Base-by-base conservation (phyloP, 2,888 invertebrate genomes). In the Caenorhabditis sp. region DNA sequence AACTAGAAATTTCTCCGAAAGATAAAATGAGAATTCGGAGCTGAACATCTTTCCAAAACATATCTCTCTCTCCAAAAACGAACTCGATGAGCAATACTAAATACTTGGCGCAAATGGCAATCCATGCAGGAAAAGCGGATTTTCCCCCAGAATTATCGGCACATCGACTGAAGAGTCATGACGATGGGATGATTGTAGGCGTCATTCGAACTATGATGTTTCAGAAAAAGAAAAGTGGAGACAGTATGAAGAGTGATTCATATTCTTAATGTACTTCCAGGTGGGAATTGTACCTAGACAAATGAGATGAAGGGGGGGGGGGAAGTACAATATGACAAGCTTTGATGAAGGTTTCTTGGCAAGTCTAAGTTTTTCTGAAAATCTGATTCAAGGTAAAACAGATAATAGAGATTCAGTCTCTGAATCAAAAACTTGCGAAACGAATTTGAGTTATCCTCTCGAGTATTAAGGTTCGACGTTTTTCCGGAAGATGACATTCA, bases 81-180 rank as follows among this genome's bases (percentile, higher is more conserved):
- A 51, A 54, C 26, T 54, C 19, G 31, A 61, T 61, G 61, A 61
- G 61, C 61, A 61, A 61, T 61, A 41, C 61, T 61, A 38, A 38
- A 61, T 41, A 41, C 38, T 22, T 22, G 4, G 24, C 7, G n/a
- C 26, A 63, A 63, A 47, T 28, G 44, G 16, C 26, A 63, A 63
- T 44, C 2, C 26, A 7, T 63, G 63, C 28, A 28, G 44, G 44
- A 63, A 47, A 63, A 63, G 63, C 44, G 63, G 63, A 63, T 63
- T 63, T n/a, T 26, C 26, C 14, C 44, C 12, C 0, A 10, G 63
- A 63, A 16, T 47, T 44, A 24, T 22, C 22, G 24, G 14, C 12
- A 22, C 19, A 61, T 14, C 10, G 38, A 63, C 41, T 41, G 16
- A 41, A 44, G 44, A 63, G 41, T 63, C 28, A 44, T 63, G 44